Evolutionary conservation across 2,797 vertebrate genomes (phyloP).

Genomic region (Nannoperca obscura): DNA sequence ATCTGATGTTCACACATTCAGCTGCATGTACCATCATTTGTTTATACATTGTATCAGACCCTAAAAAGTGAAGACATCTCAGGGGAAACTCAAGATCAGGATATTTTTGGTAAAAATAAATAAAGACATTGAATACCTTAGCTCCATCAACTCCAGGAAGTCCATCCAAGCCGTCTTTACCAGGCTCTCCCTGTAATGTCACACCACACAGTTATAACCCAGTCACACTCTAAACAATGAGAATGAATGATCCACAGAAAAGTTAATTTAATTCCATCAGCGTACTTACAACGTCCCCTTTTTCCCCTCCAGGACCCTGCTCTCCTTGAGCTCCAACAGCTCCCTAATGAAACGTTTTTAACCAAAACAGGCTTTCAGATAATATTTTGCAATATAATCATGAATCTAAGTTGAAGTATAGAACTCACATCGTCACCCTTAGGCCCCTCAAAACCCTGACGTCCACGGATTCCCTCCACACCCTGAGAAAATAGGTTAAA

Average conservation of each 20-base stretch:
- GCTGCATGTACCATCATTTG: neutral
- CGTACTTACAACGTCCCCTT: conserved; percentile 83
- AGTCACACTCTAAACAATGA: neutral
- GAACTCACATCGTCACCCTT: conserved; percentile 85
- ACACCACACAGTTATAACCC: conserved; percentile 29
- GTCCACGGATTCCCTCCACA: conserved; percentile 85
- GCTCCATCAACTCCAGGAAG: conserved; percentile 77
- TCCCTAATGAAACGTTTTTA: conserved; percentile 72
- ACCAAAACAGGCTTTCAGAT: neutral
- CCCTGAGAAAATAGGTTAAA: conserved; percentile 73
- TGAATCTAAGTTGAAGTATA: neutral
- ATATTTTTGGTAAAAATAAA: neutral
- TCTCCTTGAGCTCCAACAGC: conserved; percentile 78
- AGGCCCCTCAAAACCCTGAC: conserved; percentile 80
- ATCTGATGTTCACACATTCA: neutral
- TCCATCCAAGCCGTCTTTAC: conserved; percentile 81
- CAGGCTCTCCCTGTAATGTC: conserved; percentile 78
- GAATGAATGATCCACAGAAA: neutral
- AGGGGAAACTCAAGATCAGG: neutral
- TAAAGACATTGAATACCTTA: conserved; percentile 71
- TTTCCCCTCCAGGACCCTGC: conserved; percentile 74
- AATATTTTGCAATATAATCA: neutral
- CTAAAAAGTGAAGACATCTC: neutral
- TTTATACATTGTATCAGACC: neutral
- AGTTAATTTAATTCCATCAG: too few species aligned